phyloP scores from a whole-genome alignment of 23 tunicate genomes.

The Halocynthia aurantium region DNA sequence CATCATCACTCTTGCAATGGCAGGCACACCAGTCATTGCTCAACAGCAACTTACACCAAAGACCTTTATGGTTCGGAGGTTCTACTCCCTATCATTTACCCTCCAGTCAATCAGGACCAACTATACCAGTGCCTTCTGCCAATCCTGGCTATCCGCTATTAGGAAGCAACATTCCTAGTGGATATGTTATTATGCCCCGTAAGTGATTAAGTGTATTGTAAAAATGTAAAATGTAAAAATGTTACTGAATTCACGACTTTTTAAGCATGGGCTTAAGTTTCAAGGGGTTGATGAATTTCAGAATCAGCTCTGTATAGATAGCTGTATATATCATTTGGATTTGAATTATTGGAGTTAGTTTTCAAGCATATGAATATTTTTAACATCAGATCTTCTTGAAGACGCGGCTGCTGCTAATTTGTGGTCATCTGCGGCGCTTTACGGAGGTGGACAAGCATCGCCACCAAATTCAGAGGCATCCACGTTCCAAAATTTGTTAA shows the following conservation, averaged over 20 bases:
- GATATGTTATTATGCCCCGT: conserved; percentile 29
- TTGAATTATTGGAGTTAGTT: background rate
- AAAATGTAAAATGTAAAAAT: no score
- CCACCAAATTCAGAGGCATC: background rate
- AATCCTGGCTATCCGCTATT: conserved; percentile 12
- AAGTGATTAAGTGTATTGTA: background rate
- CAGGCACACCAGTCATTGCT: conserved; percentile 13
- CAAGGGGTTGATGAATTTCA: no score
- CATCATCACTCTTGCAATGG: conserved; percentile 25
- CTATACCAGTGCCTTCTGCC: background rate
- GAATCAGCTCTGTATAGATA: no score
- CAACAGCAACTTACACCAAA: conserved; percentile 4
- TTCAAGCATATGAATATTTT: background rate
- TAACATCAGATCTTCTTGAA: conserved; percentile 9
- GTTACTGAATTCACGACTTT: no score
- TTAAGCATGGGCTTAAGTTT: no score
- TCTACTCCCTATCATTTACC: conserved; percentile 23
- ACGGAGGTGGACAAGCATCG: background rate
- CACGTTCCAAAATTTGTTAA: background rate
- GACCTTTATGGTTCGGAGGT: conserved; percentile 23
- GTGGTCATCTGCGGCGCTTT: conserved; percentile 18
- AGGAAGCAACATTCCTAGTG: conserved; percentile 5
- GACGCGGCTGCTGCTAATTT: conserved; percentile 14
- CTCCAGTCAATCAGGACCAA: conserved; percentile 4
- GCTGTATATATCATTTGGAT: no score